phyloP scores from a whole-genome alignment of 2,797 vertebrate species.

The Podarcis siculus region DNA sequence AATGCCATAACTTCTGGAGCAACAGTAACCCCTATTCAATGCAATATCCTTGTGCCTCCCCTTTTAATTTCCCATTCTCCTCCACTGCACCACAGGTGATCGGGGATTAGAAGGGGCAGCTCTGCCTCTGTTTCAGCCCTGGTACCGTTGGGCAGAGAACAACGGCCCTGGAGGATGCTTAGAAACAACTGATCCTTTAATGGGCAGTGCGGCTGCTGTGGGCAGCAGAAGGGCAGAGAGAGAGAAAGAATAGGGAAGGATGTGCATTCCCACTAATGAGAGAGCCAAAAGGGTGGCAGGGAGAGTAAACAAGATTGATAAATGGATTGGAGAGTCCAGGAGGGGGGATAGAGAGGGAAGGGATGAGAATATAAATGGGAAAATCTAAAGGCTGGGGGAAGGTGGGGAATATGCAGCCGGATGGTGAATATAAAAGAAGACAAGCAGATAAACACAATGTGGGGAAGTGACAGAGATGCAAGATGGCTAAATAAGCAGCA shows the following conservation, averaged over 20 bases:
- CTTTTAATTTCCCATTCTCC: slow-evolving; percentile 9
- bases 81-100: background rate
- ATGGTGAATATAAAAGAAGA: slow-evolving; percentile 35
- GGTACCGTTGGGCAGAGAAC: background rate
- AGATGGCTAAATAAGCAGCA: background rate
- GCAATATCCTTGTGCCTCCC: slow-evolving; percentile 40
- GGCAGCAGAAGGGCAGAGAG: slow-evolving; percentile 2
- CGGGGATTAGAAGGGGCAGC: background rate
- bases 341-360: background rate
- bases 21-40: slow-evolving; percentile 58
- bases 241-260: background rate
- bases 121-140: background rate
- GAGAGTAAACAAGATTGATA: slow-evolving; percentile 61
- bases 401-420: slow-evolving; percentile 36
- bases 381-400: slow-evolving; percentile 25
- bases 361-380: slow-evolving; percentile 54
- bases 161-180: background rate
- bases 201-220: background rate
- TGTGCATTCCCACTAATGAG: background rate
- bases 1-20: slow-evolving; percentile 10
- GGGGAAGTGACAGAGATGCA: slow-evolving; percentile 15
- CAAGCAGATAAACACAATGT: background rate
- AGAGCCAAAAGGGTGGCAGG: background rate
- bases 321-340: slow-evolving; percentile 35
- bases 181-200: slow-evolving; percentile 17